A percentile compares a stretch with the other conserved stretches of the same genome.
phyloP scores from a whole-genome alignment of 2,888 invertebrate genomes.

The Drosophila tripunctata region DNA sequence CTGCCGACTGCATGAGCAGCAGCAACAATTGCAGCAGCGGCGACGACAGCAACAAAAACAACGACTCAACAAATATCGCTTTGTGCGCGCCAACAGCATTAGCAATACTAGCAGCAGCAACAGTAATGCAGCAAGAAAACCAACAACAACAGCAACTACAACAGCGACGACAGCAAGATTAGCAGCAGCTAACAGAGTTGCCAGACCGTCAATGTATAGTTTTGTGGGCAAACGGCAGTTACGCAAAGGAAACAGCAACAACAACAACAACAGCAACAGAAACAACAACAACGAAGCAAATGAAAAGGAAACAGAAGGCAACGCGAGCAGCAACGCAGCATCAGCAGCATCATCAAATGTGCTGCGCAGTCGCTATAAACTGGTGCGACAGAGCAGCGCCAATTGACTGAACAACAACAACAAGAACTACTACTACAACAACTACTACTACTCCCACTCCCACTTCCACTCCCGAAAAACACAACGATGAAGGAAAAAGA shows the following conservation, averaged over 20 bases:
- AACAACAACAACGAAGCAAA: constrained; percentile 2
- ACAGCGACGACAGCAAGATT: constrained; percentile 2
- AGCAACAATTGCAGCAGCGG: constrained; percentile 19
- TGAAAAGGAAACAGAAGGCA: not conserved
- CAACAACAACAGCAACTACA: not conserved
- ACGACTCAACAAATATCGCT: constrained; percentile 44
- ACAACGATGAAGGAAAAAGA: constrained; percentile 3
- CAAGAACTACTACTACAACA: constrained; percentile 1
- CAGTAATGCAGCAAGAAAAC: not conserved
- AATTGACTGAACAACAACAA: constrained; percentile 37
- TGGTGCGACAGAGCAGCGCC: constrained; percentile 45
- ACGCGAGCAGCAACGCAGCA: constrained; percentile 5
- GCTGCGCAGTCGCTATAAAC: constrained; percentile 52
- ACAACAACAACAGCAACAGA: constrained; percentile 9
- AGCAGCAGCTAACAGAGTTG: constrained; percentile 3
- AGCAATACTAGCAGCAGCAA: not conserved
- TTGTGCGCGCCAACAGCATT: constrained; percentile 42
- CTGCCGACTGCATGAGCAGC: constrained; percentile 26
- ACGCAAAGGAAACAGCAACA: constrained; percentile 5
- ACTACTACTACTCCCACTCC: not conserved
- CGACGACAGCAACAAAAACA: constrained; percentile 22
- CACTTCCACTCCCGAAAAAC: too few species aligned
- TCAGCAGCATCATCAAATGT: not conserved
- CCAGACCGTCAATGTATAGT: constrained; percentile 20
- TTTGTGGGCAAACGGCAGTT: constrained; percentile 8